Evolutionary conservation across 64 coral and sea anemone genomes (phyloP).

Genomic region (Porites lutea): DNA sequence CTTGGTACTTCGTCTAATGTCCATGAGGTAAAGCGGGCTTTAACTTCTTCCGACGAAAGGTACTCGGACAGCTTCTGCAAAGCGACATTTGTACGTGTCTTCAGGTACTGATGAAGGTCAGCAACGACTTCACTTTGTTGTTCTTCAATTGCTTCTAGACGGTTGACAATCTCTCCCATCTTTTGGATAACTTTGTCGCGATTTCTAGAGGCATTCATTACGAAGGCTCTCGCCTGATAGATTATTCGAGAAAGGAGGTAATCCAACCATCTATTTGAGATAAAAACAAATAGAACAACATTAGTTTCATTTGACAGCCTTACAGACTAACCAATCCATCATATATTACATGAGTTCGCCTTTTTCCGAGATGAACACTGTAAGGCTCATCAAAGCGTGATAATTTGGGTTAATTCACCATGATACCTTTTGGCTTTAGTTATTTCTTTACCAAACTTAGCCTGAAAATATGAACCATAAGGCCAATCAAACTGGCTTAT

Average conservation of each 20-base stretch:
- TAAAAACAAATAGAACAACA: background rate
- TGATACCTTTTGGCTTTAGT: no score
- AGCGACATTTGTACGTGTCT: background rate
- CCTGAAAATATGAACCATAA: no score
- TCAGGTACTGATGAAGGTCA: background rate
- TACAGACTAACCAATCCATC: no score
- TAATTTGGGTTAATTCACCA: no score
- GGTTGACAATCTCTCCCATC: background rate
- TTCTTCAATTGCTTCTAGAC: background rate
- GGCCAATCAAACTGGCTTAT: no score
- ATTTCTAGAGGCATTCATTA: background rate
- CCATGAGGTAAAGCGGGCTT: background rate
- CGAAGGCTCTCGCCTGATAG: background rate
- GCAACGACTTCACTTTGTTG: background rate
- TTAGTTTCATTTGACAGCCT: background rate
- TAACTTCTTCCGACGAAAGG: slow-evolving; percentile 2
- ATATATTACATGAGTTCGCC: no score
- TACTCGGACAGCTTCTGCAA: background rate
- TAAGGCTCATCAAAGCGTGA: no score
- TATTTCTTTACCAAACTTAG: no score
- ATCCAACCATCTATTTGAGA: background rate
- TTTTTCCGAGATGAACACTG: no score
- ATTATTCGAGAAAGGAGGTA: background rate
- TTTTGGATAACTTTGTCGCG: background rate
- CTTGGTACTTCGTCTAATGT: slow-evolving; percentile 14